Evolutionary conservation across 2,113 vertebrate genomes (phyloP).

Genomic region (Morone chrysops): DNA sequence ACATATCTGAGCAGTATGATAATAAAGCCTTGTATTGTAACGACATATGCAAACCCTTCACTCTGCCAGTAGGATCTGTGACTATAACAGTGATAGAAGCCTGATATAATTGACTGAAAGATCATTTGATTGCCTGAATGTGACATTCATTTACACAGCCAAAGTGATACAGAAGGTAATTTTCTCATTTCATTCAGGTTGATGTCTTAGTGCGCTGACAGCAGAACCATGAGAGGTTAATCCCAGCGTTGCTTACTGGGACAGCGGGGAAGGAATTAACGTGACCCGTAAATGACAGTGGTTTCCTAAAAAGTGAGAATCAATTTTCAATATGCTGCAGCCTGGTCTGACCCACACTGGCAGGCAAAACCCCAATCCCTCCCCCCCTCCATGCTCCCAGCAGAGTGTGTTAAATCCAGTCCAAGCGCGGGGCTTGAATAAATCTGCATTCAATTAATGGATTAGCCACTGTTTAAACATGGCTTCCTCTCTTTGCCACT

Average conservation of each 20-base stretch:
- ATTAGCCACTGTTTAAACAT: constrained; percentile 85
- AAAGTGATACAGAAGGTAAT: constrained; percentile 57
- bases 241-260: constrained; percentile 48
- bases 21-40: constrained; percentile 38
- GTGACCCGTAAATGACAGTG: constrained; percentile 72
- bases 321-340: constrained; percentile 77
- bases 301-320: constrained; percentile 80
- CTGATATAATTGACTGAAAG: constrained; percentile 59
- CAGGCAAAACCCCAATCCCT: constrained; percentile 33
- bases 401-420: constrained; percentile 81
- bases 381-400: constrained; percentile 47
- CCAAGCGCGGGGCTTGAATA: constrained; percentile 81
- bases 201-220: constrained; percentile 31
- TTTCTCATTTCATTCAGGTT: constrained; percentile 50
- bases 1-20: constrained; percentile 58
- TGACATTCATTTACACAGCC: constrained; percentile 70
- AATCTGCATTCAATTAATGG: constrained; percentile 88
- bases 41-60: background rate
- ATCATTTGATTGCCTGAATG: constrained; percentile 61
- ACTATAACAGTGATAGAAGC: constrained; percentile 57
- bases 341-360: constrained; percentile 69
- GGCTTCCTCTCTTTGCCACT: constrained; percentile 75
- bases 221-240: constrained; percentile 62
- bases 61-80: constrained; percentile 41
- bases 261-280: constrained; percentile 64